Evolutionary conservation across 2,113 vertebrate genomes (phyloP).

Genomic region (Aegotheles bennettii): DNA sequence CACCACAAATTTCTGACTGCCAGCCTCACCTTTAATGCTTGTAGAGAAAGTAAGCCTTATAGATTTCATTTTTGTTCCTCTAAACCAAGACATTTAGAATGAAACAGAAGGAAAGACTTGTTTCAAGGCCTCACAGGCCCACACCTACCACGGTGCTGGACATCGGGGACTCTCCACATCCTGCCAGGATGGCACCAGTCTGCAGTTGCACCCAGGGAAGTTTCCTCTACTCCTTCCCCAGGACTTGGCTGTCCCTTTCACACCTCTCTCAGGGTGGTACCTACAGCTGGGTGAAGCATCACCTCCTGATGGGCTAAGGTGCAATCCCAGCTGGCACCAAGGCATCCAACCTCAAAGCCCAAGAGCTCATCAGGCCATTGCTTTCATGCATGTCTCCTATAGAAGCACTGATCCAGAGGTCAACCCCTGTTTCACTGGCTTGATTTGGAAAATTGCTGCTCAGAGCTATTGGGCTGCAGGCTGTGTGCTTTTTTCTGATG

Average conservation of each 20-base stretch:
- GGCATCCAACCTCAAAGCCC: background rate
- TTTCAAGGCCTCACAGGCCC: background rate
- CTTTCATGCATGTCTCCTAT: background rate
- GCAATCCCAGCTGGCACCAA: background rate
- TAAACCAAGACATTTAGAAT: background rate
- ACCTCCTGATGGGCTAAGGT: background rate
- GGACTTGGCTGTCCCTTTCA: background rate
- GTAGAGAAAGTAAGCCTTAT: background rate
- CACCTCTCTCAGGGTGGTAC: too few species aligned
- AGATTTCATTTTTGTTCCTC: background rate
- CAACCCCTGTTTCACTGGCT: background rate
- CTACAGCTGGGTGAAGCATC: background rate
- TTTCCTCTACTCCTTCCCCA: background rate
- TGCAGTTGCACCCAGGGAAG: background rate
- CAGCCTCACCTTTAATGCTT: background rate
- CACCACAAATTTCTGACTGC: background rate
- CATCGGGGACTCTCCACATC: background rate
- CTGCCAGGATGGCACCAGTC: background rate
- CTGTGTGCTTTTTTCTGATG: background rate
- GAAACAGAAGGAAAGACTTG: background rate
- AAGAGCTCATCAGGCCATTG: rapidly evolving
- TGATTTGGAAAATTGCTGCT: background rate
- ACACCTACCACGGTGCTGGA: background rate
- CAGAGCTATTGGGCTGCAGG: background rate
- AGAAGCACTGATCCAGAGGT: background rate